Base-by-base conservation (phyloP, 2,888 invertebrate genomes). In the Ichneumon xanthorius region DNA sequence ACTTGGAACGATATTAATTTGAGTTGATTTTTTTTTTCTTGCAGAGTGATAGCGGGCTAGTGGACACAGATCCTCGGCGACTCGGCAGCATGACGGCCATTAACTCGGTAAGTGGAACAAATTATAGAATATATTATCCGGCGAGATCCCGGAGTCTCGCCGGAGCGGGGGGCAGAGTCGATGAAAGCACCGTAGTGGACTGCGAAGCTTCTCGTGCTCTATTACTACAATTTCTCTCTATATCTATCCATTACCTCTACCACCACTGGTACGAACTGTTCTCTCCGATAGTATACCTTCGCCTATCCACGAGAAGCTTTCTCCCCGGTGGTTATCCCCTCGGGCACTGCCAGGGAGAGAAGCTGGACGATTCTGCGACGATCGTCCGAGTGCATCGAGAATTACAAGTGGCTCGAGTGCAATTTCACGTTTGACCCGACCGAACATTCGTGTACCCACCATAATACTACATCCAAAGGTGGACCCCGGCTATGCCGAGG, bases 21-120 rank as follows among this genome's bases (percentile, higher is more conserved):
- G 4, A 22, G 58, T 22, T 72, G 48, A 48, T 67, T 55, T 48
- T 68, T 82, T 82, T 88, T 90, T 83, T 91, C 89, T 94, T 94
- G 61, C 93, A 94, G 94, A 94, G 93, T 92, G 93, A 94, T 92
- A 92, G 91, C 92, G 94, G 94, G 93, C 92, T 94, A 94, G 93
- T 92, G 92, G 93, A 92, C 90, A 90, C 92, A 91, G 94, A 93
- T 92, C 92, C 92, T 90, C 92, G 91, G 92, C 93, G 92, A 91
- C 90, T 92, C 92, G 92, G 91, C 92, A 93, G 91, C 90, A 94
- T 94, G 94, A 94, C 94, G 91, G 94, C 94, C 91, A 94, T 94
- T 91, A 94, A 94, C 92, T 94, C 94, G 93, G 94, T 94, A 90
- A 94, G 94, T 92, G 75, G 76, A 73, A 61, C 71, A 75, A 86